A percentile compares a stretch with the other conserved stretches of the same genome.
Conservation (phyloP, 2,113 vertebrate species). For the Thymallus thymallus region DNA sequence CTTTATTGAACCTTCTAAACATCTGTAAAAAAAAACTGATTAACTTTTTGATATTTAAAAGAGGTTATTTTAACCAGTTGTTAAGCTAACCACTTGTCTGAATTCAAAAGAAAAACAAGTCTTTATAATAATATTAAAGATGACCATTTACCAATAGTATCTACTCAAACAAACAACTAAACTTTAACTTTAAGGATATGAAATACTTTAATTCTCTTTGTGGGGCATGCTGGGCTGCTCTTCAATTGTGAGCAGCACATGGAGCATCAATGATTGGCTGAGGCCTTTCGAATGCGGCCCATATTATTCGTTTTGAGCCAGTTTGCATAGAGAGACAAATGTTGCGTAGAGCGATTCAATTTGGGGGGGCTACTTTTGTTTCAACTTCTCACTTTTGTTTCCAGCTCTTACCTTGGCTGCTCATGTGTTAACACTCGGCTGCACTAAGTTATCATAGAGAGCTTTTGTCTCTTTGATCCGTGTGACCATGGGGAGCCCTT, state of each 20-base stretch:
- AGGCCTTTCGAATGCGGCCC: constrained; percentile 30
- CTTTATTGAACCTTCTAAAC: too few relatives aligned
- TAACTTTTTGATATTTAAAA: too few relatives aligned
- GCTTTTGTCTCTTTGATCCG: constrained; percentile 70
- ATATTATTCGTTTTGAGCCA: constrained; percentile 15
- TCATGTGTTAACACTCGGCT: constrained; percentile 56
- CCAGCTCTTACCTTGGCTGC: constrained; percentile 48
- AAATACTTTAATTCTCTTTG: constrained; percentile 66
- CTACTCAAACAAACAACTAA: neutral
- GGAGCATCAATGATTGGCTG: constrained; percentile 66
- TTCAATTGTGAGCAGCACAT: constrained; percentile 71
- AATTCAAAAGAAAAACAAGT: too few relatives aligned
- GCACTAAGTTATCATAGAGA: constrained; percentile 68
- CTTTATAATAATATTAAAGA: too few relatives aligned
- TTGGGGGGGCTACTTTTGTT: constrained; percentile 55
- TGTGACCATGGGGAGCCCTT: constrained; percentile 65
- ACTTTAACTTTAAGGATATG: constrained; percentile 37
- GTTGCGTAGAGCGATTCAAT: constrained; percentile 58
- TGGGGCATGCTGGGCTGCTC: constrained; percentile 67
- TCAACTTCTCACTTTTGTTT: constrained; percentile 15
- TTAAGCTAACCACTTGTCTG: too few relatives aligned
- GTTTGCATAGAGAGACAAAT: constrained; percentile 60
- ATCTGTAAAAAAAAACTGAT: too few relatives aligned
- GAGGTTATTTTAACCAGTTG: too few relatives aligned
- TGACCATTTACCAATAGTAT: too few relatives aligned